Conservation (phyloP, 2,888 invertebrate genomes). For the Mythimna pallens region DNA sequence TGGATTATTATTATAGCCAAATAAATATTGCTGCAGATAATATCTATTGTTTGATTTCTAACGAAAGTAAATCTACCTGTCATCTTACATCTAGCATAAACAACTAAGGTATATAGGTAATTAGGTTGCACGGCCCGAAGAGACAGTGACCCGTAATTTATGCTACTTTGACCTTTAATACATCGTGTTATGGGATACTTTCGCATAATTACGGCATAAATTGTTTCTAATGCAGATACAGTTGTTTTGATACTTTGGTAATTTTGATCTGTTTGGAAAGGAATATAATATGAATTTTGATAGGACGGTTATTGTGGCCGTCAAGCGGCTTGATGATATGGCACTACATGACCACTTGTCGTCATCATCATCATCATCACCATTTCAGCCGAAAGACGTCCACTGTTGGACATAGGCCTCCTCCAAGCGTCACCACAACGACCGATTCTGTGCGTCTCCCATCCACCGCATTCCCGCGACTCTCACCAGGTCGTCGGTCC, state of each 20-base stretch:
- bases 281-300: background rate
- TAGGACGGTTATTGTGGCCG: background rate
- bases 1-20: conserved; percentile 6
- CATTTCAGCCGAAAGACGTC: too few relatives aligned
- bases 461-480: too few relatives aligned
- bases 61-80: conserved; percentile 59
- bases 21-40: conserved; percentile 23
- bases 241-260: conserved; percentile 47
- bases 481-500: too few relatives aligned
- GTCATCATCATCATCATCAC: too few relatives aligned
- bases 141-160: conserved; percentile 45
- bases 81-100: conserved; percentile 47
- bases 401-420: too few relatives aligned
- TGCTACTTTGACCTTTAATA: conserved; percentile 53
- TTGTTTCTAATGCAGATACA: conserved; percentile 34
- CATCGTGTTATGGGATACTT: conserved; percentile 45
- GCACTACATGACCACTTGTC: too few relatives aligned
- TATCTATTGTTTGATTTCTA: conserved; percentile 38
- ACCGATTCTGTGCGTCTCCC: too few relatives aligned
- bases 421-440: too few relatives aligned
- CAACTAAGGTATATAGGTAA: conserved; percentile 50
- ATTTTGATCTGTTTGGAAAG: conserved; percentile 13
- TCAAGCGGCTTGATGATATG: too few relatives aligned
- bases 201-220: conserved; percentile 38
- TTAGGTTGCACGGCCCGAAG: conserved; percentile 46